Evolutionary conservation across 1,140 invertebrate genomes (phyloP).

Genomic region (Agrypnia vestita): DNA sequence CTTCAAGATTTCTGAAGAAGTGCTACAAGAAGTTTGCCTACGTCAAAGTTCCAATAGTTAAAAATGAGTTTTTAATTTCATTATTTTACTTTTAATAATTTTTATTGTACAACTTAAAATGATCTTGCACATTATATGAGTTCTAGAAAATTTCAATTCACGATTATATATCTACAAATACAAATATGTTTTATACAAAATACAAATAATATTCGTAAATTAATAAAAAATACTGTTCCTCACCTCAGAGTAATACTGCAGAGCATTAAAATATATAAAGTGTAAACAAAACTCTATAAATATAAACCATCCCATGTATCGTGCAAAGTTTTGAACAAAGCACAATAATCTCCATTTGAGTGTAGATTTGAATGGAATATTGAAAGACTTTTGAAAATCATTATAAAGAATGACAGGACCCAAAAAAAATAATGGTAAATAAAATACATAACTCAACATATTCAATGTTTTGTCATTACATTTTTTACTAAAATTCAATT

Average conservation of each 20-base stretch:
- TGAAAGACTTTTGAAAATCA: slow-evolving; percentile 74
- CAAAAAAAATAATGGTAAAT: slow-evolving; percentile 84
- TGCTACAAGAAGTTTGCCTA: too few relatives aligned
- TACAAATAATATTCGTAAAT: not conserved
- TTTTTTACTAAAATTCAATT: not conserved
- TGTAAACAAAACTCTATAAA: slow-evolving; percentile 83
- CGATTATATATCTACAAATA: too few relatives aligned
- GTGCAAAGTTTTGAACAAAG: slow-evolving; percentile 73
- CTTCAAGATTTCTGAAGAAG: too few relatives aligned
- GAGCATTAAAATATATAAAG: slow-evolving; percentile 85
- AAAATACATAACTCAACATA: slow-evolving; percentile 81
- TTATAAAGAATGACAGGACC: slow-evolving; percentile 87
- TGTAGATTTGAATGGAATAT: slow-evolving; percentile 64
- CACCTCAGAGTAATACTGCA: slow-evolving; percentile 78
- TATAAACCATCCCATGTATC: slow-evolving; percentile 81
- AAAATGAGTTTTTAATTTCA: too few relatives aligned
- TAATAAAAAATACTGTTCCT: slow-evolving; percentile 40
- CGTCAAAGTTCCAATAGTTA: too few relatives aligned
- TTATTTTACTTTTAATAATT: too few relatives aligned
- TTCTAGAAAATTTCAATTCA: too few relatives aligned
- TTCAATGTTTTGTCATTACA: slow-evolving; percentile 62
- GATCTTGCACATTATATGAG: too few relatives aligned
- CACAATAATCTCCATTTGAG: slow-evolving; percentile 66
- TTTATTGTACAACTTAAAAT: too few relatives aligned
- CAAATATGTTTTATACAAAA: slow-evolving; percentile 39